Evolutionary conservation across 2,797 vertebrate species (phyloP).

Genomic region (Gorsachius magnificus): DNA sequence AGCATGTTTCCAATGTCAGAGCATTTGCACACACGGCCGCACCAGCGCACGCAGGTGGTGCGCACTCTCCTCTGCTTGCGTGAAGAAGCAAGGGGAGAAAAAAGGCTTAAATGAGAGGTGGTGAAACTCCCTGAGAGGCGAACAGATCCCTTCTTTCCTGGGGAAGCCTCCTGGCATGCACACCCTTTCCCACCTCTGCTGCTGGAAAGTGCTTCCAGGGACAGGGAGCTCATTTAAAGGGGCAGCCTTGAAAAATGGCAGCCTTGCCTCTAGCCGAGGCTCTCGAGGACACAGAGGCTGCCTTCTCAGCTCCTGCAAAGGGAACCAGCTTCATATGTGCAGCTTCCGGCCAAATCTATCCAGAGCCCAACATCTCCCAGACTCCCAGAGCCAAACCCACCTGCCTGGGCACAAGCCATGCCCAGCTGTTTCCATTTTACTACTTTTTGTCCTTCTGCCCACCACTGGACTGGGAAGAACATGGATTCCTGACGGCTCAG

Average conservation of each 20-base stretch:
- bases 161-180: background rate
- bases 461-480: background rate
- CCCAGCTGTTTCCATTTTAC: background rate
- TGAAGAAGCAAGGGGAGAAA: background rate
- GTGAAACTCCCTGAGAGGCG: background rate
- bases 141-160: background rate
- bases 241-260: constrained; percentile 21
- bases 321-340: background rate
- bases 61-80: background rate
- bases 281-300: background rate
- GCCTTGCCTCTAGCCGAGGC: background rate
- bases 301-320: background rate
- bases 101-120: background rate
- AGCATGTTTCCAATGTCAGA: background rate
- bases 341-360: background rate
- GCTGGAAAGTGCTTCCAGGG: constrained; percentile 22
- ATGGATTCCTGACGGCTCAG: background rate
- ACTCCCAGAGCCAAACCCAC: background rate
- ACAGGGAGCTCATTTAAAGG: constrained; percentile 40
- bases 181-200: background rate
- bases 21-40: background rate
- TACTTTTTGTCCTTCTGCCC: constrained; percentile 16
- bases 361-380: background rate
- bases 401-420: background rate
- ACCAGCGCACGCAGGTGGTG: background rate